These are phyloP conservation scores for Pyrgilauda ruficollis DNA, from an alignment of 2,113 vertebrate genomes.

Conservation along the genomic window DNA sequence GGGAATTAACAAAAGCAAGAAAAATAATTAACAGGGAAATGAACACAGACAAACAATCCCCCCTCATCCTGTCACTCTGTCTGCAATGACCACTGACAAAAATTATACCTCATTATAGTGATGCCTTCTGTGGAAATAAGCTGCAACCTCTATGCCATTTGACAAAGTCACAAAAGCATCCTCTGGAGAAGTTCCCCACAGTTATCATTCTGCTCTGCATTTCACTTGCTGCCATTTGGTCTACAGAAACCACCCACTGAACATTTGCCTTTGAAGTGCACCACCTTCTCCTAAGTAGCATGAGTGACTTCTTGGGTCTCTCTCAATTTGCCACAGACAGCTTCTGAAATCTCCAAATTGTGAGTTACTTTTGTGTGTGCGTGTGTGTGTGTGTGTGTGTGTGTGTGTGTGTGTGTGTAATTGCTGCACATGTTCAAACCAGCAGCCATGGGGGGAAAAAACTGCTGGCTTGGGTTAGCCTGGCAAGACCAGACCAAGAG, in stretches of 20 bases:
- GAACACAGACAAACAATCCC: background rate
- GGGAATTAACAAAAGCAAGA: background rate
- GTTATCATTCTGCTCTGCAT: background rate
- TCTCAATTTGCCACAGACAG: background rate
- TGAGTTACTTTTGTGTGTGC: background rate
- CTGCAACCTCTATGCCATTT: background rate
- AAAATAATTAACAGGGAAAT: background rate
- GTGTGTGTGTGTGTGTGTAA: background rate
- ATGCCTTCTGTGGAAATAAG: background rate
- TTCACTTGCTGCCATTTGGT: constrained; percentile 16
- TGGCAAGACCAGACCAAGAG: background rate
- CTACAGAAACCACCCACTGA: constrained; percentile 40
- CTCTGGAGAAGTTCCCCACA: background rate
- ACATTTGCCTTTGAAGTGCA: constrained; percentile 28
- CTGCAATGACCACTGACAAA: background rate
- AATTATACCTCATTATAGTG: background rate
- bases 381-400: too few relatives aligned
- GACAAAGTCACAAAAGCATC: background rate
- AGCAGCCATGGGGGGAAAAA: background rate
- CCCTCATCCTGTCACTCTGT: background rate
- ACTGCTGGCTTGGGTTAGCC: background rate
- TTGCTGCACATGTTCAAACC: background rate
- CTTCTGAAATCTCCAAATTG: background rate
- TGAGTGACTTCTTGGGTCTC: constrained; percentile 37
- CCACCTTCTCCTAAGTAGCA: background rate